Evolutionary conservation across 2,888 invertebrate genomes (phyloP), one percentile per base, ranked within the genome.

Genomic region (Protonemura montana): DNA sequence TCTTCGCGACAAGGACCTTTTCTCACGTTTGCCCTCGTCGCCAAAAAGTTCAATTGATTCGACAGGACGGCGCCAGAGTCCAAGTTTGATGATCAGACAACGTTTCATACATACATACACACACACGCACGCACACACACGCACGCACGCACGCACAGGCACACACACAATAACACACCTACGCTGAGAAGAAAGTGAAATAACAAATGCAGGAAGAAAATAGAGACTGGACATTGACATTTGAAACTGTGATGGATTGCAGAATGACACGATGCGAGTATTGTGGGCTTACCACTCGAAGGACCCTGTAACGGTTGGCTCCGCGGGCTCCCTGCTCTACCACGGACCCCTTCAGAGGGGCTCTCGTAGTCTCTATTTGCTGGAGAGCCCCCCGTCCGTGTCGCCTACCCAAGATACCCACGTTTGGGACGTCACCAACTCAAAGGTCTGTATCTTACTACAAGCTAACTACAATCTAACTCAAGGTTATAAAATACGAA

Each of bases 261-360:
- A 97, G 97, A 93, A 93, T 80, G 96, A 97, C 89, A 97, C 97
- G 5, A 94, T 96, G n/a, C 94, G 96, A 89, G 93, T 97, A 0
- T 94, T 97, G 35, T 98, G 97, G 96, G 95, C 97, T 0, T 92
- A 96, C 86, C 95, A 96, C 80, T 94, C 95, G 0, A 93, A 92
- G 0, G 96, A 96, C 88, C 96, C 94, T 27, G 91, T 92, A 29
- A 93, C 93, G 28, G 92, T 92, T 83, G 93, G 94, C 83, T 21
- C 59, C 1, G 92, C 92, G 84, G 93, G 94, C 83, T 13, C 59
- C 59, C 92, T 94, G 76, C 93, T 94, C 87, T 93, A 93, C 87
- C 93, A 94, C 82, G 94, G 94, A 85, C 93, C 93, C 27, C 91
- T 94, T 82, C 93, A 93, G 29, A 92, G 93, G 87, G 94, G 94